A percentile compares a stretch with the other conserved stretches of the same genome.
Conservation (phyloP, 2,797 vertebrate species). For the Melanotaenia maccullochi region DNA sequence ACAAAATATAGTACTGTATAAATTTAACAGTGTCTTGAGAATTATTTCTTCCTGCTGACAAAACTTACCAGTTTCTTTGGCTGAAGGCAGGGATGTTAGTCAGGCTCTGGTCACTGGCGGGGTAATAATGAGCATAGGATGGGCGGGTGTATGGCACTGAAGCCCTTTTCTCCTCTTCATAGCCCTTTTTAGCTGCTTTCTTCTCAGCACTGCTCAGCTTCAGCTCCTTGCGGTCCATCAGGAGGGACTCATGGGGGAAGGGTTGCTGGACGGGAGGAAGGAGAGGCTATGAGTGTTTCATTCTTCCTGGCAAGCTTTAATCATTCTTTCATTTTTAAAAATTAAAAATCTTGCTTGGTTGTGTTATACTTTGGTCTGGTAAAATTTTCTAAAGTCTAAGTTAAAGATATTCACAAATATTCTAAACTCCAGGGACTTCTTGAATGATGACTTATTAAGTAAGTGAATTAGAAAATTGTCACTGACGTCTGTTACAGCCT, state of each 20-base stretch:
- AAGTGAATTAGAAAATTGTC: neutral
- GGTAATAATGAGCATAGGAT: conserved; percentile 97
- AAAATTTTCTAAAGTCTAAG: too few relatives aligned
- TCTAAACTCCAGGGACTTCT: too few relatives aligned
- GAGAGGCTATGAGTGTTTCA: neutral
- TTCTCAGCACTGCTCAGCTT: conserved; percentile 95
- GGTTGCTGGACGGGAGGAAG: conserved; percentile 84
- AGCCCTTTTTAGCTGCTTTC: conserved; percentile 94
- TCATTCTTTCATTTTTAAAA: neutral
- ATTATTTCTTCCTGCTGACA: neutral
- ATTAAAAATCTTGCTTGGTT: neutral
- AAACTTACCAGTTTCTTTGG: conserved; percentile 94
- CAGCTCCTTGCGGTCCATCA: conserved; percentile 94
- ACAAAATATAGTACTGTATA: neutral
- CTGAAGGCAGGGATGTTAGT: conserved; percentile 96
- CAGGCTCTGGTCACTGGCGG: conserved; percentile 94
- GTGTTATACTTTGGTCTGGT: neutral
- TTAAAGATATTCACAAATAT: too few relatives aligned
- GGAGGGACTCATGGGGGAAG: conserved; percentile 96
- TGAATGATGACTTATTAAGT: neutral
- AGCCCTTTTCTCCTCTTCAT: conserved; percentile 95
- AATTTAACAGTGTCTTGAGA: neutral
- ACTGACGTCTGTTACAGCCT: neutral
- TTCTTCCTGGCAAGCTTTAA: neutral
- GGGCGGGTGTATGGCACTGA: conserved; percentile 96